These are phyloP conservation scores for Alligator mississippiensis DNA, from an alignment of 2,113 vertebrate species.

Conservation along the genomic window DNA sequence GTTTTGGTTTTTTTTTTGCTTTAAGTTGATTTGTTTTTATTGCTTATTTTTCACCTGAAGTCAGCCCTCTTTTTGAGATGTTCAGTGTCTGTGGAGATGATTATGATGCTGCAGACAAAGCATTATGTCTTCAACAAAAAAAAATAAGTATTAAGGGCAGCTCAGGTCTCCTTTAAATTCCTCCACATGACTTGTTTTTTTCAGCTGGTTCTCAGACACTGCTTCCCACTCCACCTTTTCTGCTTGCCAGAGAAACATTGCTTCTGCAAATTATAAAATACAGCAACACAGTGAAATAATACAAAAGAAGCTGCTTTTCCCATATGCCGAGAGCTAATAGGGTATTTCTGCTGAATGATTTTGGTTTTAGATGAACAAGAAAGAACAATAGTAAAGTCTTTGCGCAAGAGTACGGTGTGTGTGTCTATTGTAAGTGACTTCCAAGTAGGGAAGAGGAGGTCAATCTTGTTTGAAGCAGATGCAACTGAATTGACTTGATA, in stretches of 20 bases:
- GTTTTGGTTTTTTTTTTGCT: background rate
- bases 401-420: background rate
- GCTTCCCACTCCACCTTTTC: background rate
- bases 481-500: background rate
- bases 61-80: background rate
- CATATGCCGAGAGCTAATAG: background rate
- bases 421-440: background rate
- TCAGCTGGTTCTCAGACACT: background rate
- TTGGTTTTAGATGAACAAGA: background rate
- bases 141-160: background rate
- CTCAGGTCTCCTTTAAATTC: background rate
- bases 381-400: background rate
- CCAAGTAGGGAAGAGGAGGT: background rate
- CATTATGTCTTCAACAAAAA: background rate
- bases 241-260: background rate
- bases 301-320: rapidly evolving
- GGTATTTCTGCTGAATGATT: background rate
- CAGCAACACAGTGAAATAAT: background rate
- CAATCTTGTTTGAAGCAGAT: background rate
- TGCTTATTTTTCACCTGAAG: background rate
- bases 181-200: background rate
- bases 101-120: background rate
- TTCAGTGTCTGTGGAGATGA: background rate
- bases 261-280: background rate
- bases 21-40: background rate